Evolutionary conservation across 2,797 vertebrate species (phyloP).

Genomic region (Cottoperca gobio): DNA sequence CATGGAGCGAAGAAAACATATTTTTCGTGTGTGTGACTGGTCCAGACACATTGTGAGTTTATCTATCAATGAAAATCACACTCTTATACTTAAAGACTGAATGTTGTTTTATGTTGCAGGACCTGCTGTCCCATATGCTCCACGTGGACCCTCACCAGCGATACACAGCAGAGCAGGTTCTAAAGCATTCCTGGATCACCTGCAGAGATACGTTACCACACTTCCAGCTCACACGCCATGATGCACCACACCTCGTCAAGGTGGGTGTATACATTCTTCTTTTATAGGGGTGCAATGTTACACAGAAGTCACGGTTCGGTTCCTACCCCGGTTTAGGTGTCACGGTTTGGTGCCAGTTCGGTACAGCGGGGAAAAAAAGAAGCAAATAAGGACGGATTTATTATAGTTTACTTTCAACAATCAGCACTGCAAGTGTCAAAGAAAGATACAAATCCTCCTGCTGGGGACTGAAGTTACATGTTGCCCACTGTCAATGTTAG

Average conservation of each 20-base stretch:
- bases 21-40: background rate
- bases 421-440: too few species aligned
- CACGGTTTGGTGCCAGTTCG: too few species aligned
- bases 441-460: too few species aligned
- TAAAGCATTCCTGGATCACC: slow-evolving; percentile 97
- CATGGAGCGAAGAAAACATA: background rate
- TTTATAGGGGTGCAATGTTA: too few species aligned
- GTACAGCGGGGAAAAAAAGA: too few species aligned
- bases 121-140: slow-evolving; percentile 97
- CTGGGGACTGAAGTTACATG: too few species aligned
- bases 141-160: slow-evolving; percentile 97
- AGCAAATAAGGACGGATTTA: too few species aligned
- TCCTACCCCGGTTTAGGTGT: too few species aligned
- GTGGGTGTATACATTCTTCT: slow-evolving; percentile 71
- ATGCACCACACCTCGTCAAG: slow-evolving; percentile 93
- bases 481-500: too few species aligned
- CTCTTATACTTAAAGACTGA: background rate
- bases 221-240: slow-evolving; percentile 94
- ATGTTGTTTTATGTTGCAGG: slow-evolving; percentile 78
- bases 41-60: background rate
- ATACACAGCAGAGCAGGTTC: slow-evolving; percentile 95
- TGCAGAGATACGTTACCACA: slow-evolving; percentile 93
- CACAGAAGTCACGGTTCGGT: too few species aligned
- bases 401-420: too few species aligned
- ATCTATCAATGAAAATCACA: background rate